Conservation (phyloP, 2,888 invertebrate species). For the Lithophane ornitopus region DNA sequence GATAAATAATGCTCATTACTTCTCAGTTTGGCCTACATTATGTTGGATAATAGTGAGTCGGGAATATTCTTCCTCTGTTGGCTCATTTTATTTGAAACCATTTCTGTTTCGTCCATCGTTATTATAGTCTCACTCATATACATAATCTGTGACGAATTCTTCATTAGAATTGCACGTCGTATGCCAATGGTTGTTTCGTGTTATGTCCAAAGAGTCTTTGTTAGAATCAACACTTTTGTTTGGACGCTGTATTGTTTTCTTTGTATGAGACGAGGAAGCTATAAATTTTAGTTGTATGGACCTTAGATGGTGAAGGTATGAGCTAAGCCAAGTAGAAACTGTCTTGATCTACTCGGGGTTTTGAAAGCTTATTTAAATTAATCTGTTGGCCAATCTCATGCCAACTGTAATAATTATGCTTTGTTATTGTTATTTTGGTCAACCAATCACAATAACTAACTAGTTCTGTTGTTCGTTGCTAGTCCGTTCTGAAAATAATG, state of each 20-base stretch:
- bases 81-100: background rate
- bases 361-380: background rate
- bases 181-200: conserved; percentile 70
- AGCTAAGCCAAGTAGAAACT: background rate
- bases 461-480: background rate
- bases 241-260: conserved; percentile 36
- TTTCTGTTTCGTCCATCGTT: conserved; percentile 23
- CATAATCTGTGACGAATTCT: conserved; percentile 76
- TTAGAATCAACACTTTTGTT: conserved; percentile 56
- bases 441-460: background rate
- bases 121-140: conserved; percentile 55
- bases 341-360: background rate
- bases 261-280: conserved; percentile 47
- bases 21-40: background rate
- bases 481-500: background rate
- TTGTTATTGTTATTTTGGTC: background rate
- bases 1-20: background rate
- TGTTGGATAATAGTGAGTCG: background rate
- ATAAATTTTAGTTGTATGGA: conserved; percentile 35
- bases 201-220: conserved; percentile 52
- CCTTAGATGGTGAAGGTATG: background rate
- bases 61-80: background rate
- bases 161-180: conserved; percentile 76
- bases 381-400: background rate
- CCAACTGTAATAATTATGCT: background rate